A percentile compares a stretch with the other conserved stretches of the same genome.
Conservation (phyloP, 2,113 vertebrate genomes). For the Amia ocellicauda region DNA sequence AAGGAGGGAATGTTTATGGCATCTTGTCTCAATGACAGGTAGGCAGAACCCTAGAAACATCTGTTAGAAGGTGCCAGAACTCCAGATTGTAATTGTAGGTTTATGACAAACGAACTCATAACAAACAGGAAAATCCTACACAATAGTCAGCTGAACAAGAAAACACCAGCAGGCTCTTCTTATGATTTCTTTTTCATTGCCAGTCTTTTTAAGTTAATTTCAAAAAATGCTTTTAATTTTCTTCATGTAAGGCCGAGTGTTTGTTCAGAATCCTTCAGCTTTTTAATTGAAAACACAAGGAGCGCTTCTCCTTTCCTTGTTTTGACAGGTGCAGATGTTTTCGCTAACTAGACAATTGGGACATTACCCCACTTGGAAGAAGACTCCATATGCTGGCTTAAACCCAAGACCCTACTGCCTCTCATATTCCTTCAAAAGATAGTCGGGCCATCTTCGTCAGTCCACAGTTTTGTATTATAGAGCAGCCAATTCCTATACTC, state of each 20-base stretch:
- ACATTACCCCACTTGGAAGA: not conserved
- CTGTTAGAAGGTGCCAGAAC: no score
- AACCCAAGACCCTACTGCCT: not conserved
- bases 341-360: slow-evolving; percentile 35
- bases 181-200: no score
- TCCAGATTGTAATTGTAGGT: no score
- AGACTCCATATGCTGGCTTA: not conserved
- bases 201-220: no score
- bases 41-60: no score
- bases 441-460: not conserved
- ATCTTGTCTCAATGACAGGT: no score
- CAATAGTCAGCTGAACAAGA: no score
- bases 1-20: no score
- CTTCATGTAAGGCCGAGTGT: not conserved
- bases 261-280: not conserved
- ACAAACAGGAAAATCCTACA: no score
- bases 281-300: slow-evolving; percentile 50
- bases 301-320: slow-evolving; percentile 37
- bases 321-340: slow-evolving; percentile 63
- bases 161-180: no score
- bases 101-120: no score
- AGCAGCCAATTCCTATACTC: not conserved
- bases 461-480: no score
- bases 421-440: slow-evolving; percentile 3
- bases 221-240: not conserved